Evolutionary conservation across 2,888 invertebrate species (phyloP), one percentile per base, ranked within the genome.

Genomic region (Latrodectus hesperus): DNA sequence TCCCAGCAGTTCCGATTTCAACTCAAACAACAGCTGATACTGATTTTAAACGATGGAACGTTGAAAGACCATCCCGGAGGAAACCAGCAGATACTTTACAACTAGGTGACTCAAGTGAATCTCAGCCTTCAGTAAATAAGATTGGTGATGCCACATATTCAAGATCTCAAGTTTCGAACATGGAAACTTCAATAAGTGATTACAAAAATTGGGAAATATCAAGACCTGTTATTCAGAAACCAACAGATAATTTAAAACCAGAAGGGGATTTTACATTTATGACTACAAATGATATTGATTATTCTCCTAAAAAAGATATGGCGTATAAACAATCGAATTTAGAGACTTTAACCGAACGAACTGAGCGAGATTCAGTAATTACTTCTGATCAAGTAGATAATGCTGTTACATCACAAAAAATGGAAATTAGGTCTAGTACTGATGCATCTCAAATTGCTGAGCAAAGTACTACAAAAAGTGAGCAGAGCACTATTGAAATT

Each of bases 251-350:
- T 68, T 60, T 90, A 8, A 82, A 80, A 55, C 53, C 77, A 9
- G 90, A 89, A 79, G 90, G 90, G 1, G 75, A 64, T 17, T 68
- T 79, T 55, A 51, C 70, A n/a, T 86, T 89, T 38, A 75, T 16
- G 2, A 87, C 89, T 12, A 79, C 84, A 9, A 49, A 68, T 65
- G 80, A 78, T 74, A 22, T 22, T 8, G 88, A 71, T 71, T 88
- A 80, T 51, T 71, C 67, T 8, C 55, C 75, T 8, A 55, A 65
- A 2, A n/a, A 65, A 26, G 64, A 68, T 8, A 16, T 51, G 51
- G 49, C 22, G 5, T 16, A 79, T 12, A 65, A 12, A 22, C 14
- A 17, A 8, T 80, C 75, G 6, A 60, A 68, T 74, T 64, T 85
- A 70, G 79, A 80, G 70, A 8, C 79, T 51, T 51, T 80, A 14